phyloP scores from a whole-genome alignment of 2,797 vertebrate species.

The Columba guinea region DNA sequence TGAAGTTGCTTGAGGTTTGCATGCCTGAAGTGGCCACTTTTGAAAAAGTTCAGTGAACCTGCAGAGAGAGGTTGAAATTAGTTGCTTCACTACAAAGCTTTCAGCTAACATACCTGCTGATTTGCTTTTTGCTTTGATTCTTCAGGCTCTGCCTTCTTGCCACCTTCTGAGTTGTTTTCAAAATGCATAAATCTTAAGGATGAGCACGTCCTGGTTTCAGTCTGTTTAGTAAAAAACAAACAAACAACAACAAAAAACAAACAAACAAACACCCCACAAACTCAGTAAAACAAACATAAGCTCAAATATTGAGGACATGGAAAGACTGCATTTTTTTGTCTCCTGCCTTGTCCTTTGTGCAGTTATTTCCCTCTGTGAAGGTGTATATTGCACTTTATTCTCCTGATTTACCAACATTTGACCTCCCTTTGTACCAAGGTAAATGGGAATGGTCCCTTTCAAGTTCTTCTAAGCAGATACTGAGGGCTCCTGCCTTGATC shows the following conservation, averaged over 20 bases:
- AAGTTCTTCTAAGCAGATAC: conserved; percentile 2
- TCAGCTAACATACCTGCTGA: conserved; percentile 71
- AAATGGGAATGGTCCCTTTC: conserved; percentile 39
- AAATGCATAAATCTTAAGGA: conserved; percentile 57
- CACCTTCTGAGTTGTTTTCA: conserved; percentile 57
- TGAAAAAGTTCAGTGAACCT: conserved; percentile 84
- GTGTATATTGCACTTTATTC: background rate
- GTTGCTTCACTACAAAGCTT: conserved; percentile 72
- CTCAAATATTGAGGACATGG: background rate
- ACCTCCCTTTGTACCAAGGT: conserved; percentile 7
- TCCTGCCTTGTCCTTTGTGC: background rate
- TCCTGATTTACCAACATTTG: conserved; percentile 27
- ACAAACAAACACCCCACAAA: too few relatives aligned
- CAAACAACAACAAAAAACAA: too few relatives aligned
- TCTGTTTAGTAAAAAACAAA: background rate
- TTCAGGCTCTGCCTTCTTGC: conserved; percentile 56
- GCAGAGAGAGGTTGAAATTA: conserved; percentile 82
- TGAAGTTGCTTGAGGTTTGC: conserved; percentile 78
- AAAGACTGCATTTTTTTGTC: background rate
- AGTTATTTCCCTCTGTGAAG: background rate
- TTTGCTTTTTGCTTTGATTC: conserved; percentile 72
- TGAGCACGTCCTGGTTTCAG: conserved; percentile 42
- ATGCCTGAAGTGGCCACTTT: conserved; percentile 87
- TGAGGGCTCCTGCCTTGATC: conserved; percentile 32
- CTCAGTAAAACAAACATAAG: background rate